phyloP scores from a whole-genome alignment of 2,888 invertebrate species.

The Drosophila diplacantha region DNA sequence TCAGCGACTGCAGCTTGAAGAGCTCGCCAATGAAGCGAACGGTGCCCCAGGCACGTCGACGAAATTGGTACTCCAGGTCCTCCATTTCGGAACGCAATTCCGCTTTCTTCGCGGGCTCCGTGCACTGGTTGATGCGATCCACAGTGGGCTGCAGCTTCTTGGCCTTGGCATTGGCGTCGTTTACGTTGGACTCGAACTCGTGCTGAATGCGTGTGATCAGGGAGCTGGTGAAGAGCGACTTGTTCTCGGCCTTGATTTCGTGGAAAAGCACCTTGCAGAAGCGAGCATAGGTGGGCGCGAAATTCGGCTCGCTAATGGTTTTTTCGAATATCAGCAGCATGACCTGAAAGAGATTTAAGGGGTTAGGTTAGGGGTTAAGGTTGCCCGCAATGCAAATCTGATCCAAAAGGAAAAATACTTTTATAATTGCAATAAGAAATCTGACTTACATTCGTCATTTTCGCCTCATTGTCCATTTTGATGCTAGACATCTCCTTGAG shows the following conservation, averaged over 20 bases:
- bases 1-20: conserved; percentile 71
- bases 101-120: conserved; percentile 63
- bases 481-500: conserved; percentile 73
- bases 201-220: conserved; percentile 72
- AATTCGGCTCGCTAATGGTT: conserved; percentile 75
- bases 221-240: conserved; percentile 63
- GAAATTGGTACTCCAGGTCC: conserved; percentile 75
- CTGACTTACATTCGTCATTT: conserved; percentile 71
- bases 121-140: conserved; percentile 61
- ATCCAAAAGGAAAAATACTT: background rate
- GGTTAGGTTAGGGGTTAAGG: background rate
- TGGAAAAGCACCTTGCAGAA: conserved; percentile 75
- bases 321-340: conserved; percentile 77
- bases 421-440: background rate
- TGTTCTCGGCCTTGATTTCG: conserved; percentile 71
- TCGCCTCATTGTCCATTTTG: conserved; percentile 67
- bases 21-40: conserved; percentile 76
- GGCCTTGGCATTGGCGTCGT: conserved; percentile 75
- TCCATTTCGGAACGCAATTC: conserved; percentile 75
- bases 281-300: conserved; percentile 75
- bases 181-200: conserved; percentile 75
- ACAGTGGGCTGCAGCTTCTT: conserved; percentile 71
- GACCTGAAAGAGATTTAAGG: conserved; percentile 52
- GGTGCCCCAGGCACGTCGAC: conserved; percentile 76
- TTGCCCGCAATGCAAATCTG: background rate